Percentiles rank a stretch among this genome's conserved stretches.
phyloP scores from a whole-genome alignment of 2,797 vertebrate genomes.

The Enteromius thamalakanensis region DNA sequence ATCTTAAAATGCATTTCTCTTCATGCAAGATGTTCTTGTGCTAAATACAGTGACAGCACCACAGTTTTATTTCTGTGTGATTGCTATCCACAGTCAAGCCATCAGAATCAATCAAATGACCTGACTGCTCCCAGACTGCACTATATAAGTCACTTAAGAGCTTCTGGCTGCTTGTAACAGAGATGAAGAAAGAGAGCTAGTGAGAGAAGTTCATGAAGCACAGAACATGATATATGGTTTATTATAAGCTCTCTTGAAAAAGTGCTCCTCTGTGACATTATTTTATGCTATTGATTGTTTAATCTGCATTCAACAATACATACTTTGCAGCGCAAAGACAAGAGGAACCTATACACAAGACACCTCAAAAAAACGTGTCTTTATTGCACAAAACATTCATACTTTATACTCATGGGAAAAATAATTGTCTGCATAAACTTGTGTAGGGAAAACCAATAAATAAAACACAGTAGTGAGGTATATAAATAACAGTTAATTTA shows the following conservation, averaged over 20 bases:
- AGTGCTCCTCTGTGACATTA: neutral
- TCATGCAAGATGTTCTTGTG: neutral
- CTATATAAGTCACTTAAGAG: constrained; percentile 3
- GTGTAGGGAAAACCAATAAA: neutral
- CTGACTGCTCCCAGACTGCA: neutral
- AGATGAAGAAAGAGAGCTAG: neutral
- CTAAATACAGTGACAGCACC: neutral
- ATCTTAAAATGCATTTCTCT: neutral
- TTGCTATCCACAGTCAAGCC: neutral
- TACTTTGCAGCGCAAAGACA: neutral
- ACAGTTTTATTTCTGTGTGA: neutral
- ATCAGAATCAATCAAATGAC: constrained; percentile 3
- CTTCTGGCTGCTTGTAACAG: neutral
- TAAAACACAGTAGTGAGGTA: neutral
- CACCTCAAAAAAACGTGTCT: neutral
- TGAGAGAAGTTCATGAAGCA: neutral
- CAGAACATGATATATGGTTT: neutral
- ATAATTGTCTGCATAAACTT: neutral
- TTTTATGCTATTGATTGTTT: neutral
- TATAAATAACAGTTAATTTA: neutral
- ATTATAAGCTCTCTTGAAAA: neutral
- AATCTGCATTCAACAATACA: neutral
- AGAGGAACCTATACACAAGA: neutral
- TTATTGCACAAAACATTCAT: neutral
- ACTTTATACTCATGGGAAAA: neutral